Conservation (phyloP, 2,113 vertebrate genomes). For the Toxotes chatareus region DNA sequence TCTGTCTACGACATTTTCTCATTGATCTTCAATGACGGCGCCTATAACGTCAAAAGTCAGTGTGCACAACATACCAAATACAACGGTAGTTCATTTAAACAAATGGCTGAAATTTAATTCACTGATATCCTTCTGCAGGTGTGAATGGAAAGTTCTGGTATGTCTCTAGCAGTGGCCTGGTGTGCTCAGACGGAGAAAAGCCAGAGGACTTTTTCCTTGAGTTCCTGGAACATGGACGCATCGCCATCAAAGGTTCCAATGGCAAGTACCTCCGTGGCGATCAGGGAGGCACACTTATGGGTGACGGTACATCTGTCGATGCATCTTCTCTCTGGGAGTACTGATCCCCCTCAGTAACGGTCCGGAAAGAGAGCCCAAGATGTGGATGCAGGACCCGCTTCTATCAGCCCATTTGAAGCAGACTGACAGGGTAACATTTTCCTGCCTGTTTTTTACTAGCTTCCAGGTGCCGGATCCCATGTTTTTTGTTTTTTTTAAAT, state of each 20-base stretch:
- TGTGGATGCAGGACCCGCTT: conserved; percentile 48
- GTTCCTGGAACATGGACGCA: conserved; percentile 89
- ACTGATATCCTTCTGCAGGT: conserved; percentile 79
- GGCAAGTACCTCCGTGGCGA: conserved; percentile 93
- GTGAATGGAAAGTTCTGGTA: conserved; percentile 92
- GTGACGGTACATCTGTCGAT: conserved; percentile 85
- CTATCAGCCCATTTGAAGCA: conserved; percentile 36
- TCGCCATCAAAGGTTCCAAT: conserved; percentile 91
- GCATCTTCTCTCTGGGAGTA: conserved; percentile 92
- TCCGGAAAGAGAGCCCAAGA: conserved; percentile 3
- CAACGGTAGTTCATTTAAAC: neutral
- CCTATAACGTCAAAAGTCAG: conserved; percentile 94
- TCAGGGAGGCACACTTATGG: conserved; percentile 91
- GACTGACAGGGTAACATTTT: conserved; percentile 53
- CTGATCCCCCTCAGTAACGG: conserved; percentile 74
- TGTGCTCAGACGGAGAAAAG: conserved; percentile 91
- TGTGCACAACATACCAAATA: neutral
- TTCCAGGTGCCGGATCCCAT: conserved; percentile 39
- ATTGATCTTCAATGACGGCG: conserved; percentile 91
- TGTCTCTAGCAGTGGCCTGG: conserved; percentile 88
- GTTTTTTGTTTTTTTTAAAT: conserved; percentile 43
- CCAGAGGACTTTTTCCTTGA: conserved; percentile 96
- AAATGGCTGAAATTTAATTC: neutral
- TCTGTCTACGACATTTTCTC: conserved; percentile 94
- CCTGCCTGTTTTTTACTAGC: conserved; percentile 64